A percentile compares a stretch with the other conserved stretches of the same genome.
Evolutionary conservation across 2,113 vertebrate species (phyloP).

Genomic region (Chinchilla lanigera): DNA sequence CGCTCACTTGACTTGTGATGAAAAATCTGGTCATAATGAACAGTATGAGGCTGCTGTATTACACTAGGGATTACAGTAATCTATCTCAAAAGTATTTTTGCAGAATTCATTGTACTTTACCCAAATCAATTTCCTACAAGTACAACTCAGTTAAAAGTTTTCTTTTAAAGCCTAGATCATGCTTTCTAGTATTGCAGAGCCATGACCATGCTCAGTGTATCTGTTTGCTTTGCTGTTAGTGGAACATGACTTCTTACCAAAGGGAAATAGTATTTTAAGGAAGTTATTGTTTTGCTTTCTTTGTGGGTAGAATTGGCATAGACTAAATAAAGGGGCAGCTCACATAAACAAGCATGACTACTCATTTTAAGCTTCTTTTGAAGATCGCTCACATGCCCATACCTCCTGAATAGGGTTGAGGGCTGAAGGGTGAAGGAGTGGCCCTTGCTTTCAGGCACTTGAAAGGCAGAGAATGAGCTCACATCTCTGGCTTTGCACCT

Average conservation of each 20-base stretch:
- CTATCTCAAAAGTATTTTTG: not conserved
- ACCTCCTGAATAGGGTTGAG: not conserved
- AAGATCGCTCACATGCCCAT: not conserved
- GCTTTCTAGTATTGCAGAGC: conserved; percentile 34
- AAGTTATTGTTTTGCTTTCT: conserved; percentile 75
- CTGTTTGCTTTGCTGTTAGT: conserved; percentile 44
- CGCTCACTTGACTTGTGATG: not conserved
- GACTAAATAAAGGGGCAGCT: conserved; percentile 67
- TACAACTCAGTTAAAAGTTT: not conserved
- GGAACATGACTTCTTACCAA: conserved; percentile 25
- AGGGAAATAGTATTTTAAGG: conserved; percentile 66
- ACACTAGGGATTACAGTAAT: not conserved
- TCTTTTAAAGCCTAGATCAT: conserved; percentile 10
- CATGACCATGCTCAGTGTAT: not conserved
- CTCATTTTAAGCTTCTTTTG: conserved; percentile 56
- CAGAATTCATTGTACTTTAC: not conserved
- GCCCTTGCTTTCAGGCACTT: not conserved
- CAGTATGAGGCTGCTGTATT: not conserved
- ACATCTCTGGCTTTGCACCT: not conserved
- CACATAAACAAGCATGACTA: not conserved
- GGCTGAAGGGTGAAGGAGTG: not conserved
- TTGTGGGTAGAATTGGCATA: conserved; percentile 67
- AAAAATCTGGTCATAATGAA: conserved; percentile 32
- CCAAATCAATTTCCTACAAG: conserved; percentile 37
- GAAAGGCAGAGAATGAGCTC: not conserved